Percentiles rank a stretch among this genome's conserved stretches.
Evolutionary conservation across 2,113 vertebrate species (phyloP).

Genomic region (Cervus canadensis): DNA sequence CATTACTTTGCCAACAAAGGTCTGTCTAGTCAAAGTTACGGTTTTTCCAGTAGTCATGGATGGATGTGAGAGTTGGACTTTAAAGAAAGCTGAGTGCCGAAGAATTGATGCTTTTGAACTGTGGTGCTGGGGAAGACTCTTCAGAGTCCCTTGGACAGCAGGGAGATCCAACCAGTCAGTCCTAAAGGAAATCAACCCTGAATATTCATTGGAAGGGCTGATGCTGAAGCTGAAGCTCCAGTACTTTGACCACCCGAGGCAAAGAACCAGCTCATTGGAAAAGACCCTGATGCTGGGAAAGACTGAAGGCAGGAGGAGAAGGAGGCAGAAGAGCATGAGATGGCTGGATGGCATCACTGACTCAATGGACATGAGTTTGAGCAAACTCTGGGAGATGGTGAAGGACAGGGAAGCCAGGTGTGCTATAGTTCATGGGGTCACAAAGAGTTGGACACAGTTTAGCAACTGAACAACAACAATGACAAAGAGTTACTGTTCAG

Average conservation of each 20-base stretch:
- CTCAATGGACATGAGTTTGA: background rate
- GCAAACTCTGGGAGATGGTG: background rate
- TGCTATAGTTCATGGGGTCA: rapidly evolving
- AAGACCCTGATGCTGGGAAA: background rate
- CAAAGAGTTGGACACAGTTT: background rate
- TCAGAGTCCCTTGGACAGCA: background rate
- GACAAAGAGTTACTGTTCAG: background rate
- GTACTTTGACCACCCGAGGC: background rate
- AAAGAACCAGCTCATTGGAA: background rate
- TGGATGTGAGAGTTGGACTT: background rate
- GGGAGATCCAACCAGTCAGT: background rate
- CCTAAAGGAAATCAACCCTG: background rate
- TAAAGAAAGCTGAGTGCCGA: background rate
- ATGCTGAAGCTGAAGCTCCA: background rate
- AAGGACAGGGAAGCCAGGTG: background rate
- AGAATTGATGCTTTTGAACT: background rate
- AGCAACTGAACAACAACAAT: background rate
- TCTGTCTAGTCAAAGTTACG: background rate
- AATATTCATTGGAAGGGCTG: background rate
- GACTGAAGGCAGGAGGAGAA: background rate
- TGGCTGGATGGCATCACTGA: background rate
- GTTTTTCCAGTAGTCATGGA: background rate
- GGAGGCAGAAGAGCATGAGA: background rate
- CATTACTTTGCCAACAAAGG: background rate
- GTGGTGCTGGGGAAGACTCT: background rate